Evolutionary conservation across 2,888 invertebrate genomes (phyloP).

Genomic region (Cotesia congregata): DNA sequence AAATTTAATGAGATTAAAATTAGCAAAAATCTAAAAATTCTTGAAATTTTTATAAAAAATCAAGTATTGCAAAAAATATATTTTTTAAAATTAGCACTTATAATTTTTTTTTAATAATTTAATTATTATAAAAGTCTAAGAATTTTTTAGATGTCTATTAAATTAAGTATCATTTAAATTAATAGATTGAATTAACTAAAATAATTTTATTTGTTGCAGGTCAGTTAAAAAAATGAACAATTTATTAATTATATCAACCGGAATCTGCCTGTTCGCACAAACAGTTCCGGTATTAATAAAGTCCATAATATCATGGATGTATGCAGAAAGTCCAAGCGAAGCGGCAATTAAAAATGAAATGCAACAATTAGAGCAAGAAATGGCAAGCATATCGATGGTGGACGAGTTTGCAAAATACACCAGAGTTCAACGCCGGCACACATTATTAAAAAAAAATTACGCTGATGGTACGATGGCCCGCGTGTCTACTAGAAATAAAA

Average conservation of each 20-base stretch:
- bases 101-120: neutral
- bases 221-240: slow-evolving; percentile 51
- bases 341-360: slow-evolving; percentile 54
- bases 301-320: slow-evolving; percentile 53
- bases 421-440: slow-evolving; percentile 66
- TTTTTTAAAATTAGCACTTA: no score
- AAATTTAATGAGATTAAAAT: neutral
- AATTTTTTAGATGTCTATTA: neutral
- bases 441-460: slow-evolving; percentile 59
- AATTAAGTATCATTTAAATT: neutral
- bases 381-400: slow-evolving; percentile 64
- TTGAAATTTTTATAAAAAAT: neutral
- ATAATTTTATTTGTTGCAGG: neutral
- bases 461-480: slow-evolving; percentile 56
- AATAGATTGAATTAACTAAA: neutral
- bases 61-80: neutral
- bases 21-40: neutral
- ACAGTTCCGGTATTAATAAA: slow-evolving; percentile 58
- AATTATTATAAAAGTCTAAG: no score
- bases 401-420: slow-evolving; percentile 70
- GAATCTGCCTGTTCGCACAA: slow-evolving; percentile 56
- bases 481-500: slow-evolving; percentile 50
- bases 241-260: slow-evolving; percentile 59
- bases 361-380: slow-evolving; percentile 59
- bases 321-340: slow-evolving; percentile 51